Evolutionary conservation across 2,797 vertebrate genomes (phyloP).

Genomic region (Lycodopsis pacificus): DNA sequence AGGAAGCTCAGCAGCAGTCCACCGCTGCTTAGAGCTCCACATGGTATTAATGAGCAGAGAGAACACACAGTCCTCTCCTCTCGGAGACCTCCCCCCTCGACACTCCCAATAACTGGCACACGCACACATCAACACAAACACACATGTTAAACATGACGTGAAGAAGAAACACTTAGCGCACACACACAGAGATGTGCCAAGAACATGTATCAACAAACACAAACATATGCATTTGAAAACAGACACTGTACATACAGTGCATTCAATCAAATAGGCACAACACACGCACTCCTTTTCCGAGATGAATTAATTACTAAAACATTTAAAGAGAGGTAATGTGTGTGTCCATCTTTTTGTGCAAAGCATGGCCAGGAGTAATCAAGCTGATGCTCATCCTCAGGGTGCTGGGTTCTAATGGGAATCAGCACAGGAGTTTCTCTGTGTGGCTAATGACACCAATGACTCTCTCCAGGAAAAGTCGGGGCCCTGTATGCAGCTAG

Average conservation of each 20-base stretch:
- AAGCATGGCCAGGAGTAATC: slow-evolving; percentile 24
- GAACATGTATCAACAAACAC: background rate
- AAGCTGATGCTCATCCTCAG: slow-evolving; percentile 32
- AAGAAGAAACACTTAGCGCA: background rate
- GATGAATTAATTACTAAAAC: slow-evolving; percentile 5
- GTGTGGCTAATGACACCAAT: too few relatives aligned
- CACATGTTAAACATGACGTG: background rate
- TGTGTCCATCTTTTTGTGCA: slow-evolving; percentile 15
- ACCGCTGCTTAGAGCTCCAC: slow-evolving; percentile 55
- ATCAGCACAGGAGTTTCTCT: too few relatives aligned
- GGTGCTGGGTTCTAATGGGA: slow-evolving; percentile 39
- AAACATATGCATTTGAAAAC: background rate
- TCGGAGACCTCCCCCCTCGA: slow-evolving; percentile 38
- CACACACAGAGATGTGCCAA: background rate
- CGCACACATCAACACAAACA: slow-evolving; percentile 29
- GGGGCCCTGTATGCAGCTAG: too few relatives aligned
- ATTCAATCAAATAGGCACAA: slow-evolving; percentile 8
- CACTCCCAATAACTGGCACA: slow-evolving; percentile 45
- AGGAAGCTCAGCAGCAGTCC: slow-evolving; percentile 63
- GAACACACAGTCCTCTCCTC: slow-evolving; percentile 61
- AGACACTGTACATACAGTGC: background rate
- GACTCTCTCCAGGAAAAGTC: too few relatives aligned
- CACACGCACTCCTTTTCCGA: background rate
- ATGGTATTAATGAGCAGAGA: slow-evolving; percentile 75
- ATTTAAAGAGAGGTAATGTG: slow-evolving; percentile 12